Evolutionary conservation across 1,140 invertebrate species (phyloP).

Genomic region (Cardiocondyla obscurior): DNA sequence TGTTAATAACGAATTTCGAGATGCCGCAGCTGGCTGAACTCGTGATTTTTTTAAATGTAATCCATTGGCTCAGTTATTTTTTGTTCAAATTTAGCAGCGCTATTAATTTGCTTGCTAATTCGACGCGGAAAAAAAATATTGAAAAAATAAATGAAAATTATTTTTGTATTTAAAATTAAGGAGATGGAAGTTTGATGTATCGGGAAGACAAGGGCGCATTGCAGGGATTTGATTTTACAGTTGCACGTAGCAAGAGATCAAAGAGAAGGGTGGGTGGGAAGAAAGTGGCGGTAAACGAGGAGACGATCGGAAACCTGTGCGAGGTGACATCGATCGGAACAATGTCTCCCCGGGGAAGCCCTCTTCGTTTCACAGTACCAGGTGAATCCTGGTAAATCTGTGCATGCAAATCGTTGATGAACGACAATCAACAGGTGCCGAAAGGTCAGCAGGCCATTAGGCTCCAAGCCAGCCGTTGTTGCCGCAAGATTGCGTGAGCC

Average conservation of each 20-base stretch:
- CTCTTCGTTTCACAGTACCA: conserved; percentile 49
- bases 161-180: not conserved
- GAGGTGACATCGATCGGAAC: conserved; percentile 49
- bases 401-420: conserved; percentile 71
- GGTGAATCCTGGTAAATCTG: conserved; percentile 62
- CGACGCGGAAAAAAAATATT: not conserved
- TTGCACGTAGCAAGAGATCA: not conserved
- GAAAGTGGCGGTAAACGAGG: not conserved
- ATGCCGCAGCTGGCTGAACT: not conserved
- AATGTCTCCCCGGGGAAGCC: not conserved
- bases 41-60: not conserved
- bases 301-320: not conserved
- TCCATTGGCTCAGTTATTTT: too few species aligned
- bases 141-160: not conserved
- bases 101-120: not conserved
- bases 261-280: not conserved
- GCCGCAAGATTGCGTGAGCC: conserved; percentile 35
- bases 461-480: conserved; percentile 64
- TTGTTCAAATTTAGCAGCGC: not conserved
- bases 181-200: not conserved
- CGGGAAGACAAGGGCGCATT: not conserved
- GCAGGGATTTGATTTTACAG: not conserved
- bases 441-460: conserved; percentile 71
- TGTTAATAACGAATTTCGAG: not conserved
- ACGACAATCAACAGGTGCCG: conserved; percentile 72